Conservation (phyloP, 2,113 vertebrate species). For the Geothlypis trichas region DNA sequence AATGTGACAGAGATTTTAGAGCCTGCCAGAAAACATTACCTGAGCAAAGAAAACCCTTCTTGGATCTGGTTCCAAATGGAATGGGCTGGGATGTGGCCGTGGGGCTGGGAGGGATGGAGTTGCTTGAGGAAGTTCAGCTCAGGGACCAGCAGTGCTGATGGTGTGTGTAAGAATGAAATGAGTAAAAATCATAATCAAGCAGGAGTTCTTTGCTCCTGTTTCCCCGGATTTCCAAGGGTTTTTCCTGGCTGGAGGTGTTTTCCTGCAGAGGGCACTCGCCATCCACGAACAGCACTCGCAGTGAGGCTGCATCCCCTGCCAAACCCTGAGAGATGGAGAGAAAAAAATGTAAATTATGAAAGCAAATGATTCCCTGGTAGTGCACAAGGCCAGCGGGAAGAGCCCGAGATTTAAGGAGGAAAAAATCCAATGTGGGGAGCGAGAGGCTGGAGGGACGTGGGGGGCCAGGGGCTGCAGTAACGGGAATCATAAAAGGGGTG, state of each 20-base stretch:
- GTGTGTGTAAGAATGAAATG: neutral
- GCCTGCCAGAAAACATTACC: neutral
- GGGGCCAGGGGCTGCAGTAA: neutral
- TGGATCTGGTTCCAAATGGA: neutral
- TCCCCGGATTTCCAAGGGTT: neutral
- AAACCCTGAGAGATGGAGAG: slow-evolving; percentile 31
- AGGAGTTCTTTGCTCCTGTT: neutral
- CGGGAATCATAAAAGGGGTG: neutral
- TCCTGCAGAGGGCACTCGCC: slow-evolving; percentile 80
- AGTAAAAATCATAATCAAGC: neutral
- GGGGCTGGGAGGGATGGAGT: neutral
- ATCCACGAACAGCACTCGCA: slow-evolving; percentile 56
- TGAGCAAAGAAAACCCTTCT: neutral
- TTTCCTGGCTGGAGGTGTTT: neutral
- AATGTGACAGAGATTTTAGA: neutral
- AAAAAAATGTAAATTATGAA: slow-evolving; percentile 72
- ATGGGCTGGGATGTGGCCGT: neutral
- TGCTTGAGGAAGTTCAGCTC: neutral
- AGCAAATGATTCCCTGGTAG: slow-evolving; percentile 70
- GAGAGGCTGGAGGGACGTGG: neutral
- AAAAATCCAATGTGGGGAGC: neutral
- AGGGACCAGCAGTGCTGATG: neutral
- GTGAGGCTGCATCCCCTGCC: neutral
- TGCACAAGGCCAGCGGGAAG: slow-evolving; percentile 35
- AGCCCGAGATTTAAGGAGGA: slow-evolving; percentile 50